Base-by-base conservation (phyloP, 2,888 invertebrate genomes). In the Drosophila anomelani region DNA sequence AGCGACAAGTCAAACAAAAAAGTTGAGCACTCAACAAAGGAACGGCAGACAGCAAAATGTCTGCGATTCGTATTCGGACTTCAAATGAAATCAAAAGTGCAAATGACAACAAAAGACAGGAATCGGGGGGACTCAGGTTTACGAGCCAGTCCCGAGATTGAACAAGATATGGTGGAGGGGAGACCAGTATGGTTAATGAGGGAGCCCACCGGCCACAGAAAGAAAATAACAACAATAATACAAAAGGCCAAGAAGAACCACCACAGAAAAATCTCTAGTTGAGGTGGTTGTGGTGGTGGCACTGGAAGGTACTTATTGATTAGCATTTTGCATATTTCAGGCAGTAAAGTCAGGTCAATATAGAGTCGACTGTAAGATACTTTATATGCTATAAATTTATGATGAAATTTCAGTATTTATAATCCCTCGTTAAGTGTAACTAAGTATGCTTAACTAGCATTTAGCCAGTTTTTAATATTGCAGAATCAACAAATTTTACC, bases 11-110 rank as follows among this genome's bases (percentile, higher is more conserved):
- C 60, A 73, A 62, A 75, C 78, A 75, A 68, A 63, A 71, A 64
- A 56, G 47, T 43, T 64, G 63, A 57, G 60, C 60, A 63, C 44
- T 39, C 17, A 75, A 63, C 61, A 75, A 67, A 75, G 63, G 58
- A 74, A 72, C 73, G 34, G 29, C 64, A 53, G 64, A 68, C 63
- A 57, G 74, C 57, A 59, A 76, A 72, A 72, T 64, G 75, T 71
- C 76, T 75, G 67, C 74, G 75, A 59, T 61, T 64, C 64, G 41
- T 36, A 53, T 38, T 66, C 64, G 67, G 76, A 88, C 89, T 88
- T 83, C 84, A 89, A 85, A 89, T 87, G 85, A 85, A 85, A 85
- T 85, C 88, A 85, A 85, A 85, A 85, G 85, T 85, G 85, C 87
- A 85, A 85, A 89, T 89, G 82, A 89, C 87, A 79, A 83, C 88